These are phyloP conservation scores for Ichneumon xanthorius DNA, from an alignment of 2,888 invertebrate genomes.

Conservation along the genomic window DNA sequence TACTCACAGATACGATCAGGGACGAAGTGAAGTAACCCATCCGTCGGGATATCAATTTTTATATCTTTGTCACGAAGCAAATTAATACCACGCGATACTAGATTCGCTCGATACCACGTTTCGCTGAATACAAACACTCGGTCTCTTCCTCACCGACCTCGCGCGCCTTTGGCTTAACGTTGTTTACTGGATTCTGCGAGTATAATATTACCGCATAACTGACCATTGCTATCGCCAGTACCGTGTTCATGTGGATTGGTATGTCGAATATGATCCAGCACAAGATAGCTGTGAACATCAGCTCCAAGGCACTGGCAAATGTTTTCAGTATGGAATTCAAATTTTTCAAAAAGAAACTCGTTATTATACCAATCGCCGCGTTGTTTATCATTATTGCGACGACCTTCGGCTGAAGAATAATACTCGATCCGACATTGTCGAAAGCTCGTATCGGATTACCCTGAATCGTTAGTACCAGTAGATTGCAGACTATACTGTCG, in stretches of 20 bases:
- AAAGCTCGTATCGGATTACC: slow-evolving; percentile 89
- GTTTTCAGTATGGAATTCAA: slow-evolving; percentile 98
- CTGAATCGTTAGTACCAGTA: slow-evolving; percentile 88
- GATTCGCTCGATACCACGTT: slow-evolving; percentile 29
- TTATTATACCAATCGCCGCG: slow-evolving; percentile 96
- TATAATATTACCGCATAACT: slow-evolving; percentile 94
- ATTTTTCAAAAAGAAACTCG: slow-evolving; percentile 96
- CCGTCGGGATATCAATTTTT: not conserved
- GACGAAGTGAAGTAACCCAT: not conserved
- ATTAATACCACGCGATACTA: not conserved
- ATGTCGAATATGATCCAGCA: slow-evolving; percentile 95
- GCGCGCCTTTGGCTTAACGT: slow-evolving; percentile 68
- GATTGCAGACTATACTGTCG: slow-evolving; percentile 96
- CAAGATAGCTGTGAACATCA: slow-evolving; percentile 95
- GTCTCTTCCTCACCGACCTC: slow-evolving; percentile 50
- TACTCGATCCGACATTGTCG: slow-evolving; percentile 85
- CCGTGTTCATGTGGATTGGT: slow-evolving; percentile 93
- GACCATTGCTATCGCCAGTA: slow-evolving; percentile 93
- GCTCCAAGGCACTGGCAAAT: slow-evolving; percentile 96
- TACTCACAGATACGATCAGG: not conserved
- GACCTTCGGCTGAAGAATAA: slow-evolving; percentile 89
- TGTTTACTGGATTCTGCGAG: slow-evolving; percentile 93
- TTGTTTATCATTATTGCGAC: slow-evolving; percentile 94
- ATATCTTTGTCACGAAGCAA: not conserved
- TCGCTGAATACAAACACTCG: slow-evolving; percentile 20